phyloP scores from a whole-genome alignment of 2,888 invertebrate genomes.

The Lochmaea capreae region DNA sequence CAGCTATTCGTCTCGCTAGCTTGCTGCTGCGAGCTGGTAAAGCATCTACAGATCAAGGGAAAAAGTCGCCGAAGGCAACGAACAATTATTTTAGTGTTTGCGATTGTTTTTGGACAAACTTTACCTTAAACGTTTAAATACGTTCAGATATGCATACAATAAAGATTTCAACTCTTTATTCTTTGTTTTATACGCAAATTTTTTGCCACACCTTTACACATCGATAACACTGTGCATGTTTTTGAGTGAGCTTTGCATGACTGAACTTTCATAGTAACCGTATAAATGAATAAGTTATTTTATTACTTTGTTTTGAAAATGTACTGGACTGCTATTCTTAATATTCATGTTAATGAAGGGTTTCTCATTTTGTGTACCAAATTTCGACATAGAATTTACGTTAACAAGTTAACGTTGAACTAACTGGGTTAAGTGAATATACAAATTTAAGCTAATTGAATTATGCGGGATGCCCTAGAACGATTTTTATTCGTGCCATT shows the following conservation, averaged over 20 bases:
- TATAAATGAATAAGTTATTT: slow-evolving; percentile 30
- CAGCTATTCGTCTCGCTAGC: too few relatives aligned
- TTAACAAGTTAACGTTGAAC: not conserved
- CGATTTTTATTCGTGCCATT: not conserved
- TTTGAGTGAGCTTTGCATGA: slow-evolving; percentile 31
- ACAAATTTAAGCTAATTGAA: not conserved
- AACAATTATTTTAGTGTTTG: too few relatives aligned
- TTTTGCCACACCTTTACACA: slow-evolving; percentile 11
- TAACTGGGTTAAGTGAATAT: not conserved
- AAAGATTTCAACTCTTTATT: not conserved
- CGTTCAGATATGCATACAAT: too few relatives aligned
- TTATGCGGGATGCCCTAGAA: slow-evolving; percentile 9
- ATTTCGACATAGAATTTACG: slow-evolving; percentile 2
- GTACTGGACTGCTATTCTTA: not conserved
- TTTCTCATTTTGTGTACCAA: not conserved
- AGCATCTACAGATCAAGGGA: too few relatives aligned
- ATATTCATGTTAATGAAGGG: not conserved
- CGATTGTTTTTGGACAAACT: too few relatives aligned
- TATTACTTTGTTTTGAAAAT: not conserved
- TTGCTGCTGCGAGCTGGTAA: too few relatives aligned
- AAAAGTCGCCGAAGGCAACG: too few relatives aligned
- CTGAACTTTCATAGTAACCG: slow-evolving; percentile 13
- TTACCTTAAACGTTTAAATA: too few relatives aligned
- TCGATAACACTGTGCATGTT: slow-evolving; percentile 25
- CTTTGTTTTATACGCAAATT: not conserved